Percentiles rank a stretch among this genome's conserved stretches.
Conservation (phyloP, 2,888 invertebrate species). For the Eupithecia dodoneata region DNA sequence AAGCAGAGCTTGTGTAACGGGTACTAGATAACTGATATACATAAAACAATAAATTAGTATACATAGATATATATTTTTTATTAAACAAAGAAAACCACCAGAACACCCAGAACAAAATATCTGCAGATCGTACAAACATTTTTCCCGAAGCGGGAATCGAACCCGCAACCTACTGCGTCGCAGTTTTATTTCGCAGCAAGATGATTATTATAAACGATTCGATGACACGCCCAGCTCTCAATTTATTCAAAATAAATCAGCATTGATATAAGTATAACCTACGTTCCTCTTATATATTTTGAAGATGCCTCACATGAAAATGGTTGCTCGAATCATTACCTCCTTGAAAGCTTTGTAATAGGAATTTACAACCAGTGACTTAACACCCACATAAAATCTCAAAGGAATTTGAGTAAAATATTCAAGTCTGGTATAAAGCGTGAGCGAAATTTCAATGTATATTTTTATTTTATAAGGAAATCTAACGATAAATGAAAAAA, state of each 20-base stretch:
- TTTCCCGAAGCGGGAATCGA: too few relatives aligned
- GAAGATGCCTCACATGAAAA: constrained; percentile 4
- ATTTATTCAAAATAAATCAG: background rate
- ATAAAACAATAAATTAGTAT: too few relatives aligned
- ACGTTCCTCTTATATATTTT: constrained; percentile 12
- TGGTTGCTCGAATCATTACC: constrained; percentile 15
- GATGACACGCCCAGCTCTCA: background rate
- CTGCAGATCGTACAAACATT: too few relatives aligned
- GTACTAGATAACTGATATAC: too few relatives aligned
- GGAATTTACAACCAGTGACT: constrained; percentile 14
- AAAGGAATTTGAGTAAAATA: constrained; percentile 37
- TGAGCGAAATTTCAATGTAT: background rate
- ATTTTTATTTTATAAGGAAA: constrained; percentile 1
- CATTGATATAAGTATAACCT: background rate
- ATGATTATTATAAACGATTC: background rate
- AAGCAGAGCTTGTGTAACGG: too few relatives aligned
- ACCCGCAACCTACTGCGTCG: too few relatives aligned
- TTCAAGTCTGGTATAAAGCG: constrained; percentile 37
- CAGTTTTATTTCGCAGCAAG: background rate
- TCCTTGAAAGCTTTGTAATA: constrained; percentile 16
- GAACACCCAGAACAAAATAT: too few relatives aligned
- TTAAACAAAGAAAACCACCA: too few relatives aligned
- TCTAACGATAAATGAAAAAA: background rate
- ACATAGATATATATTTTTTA: too few relatives aligned
- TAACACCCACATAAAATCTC: constrained; percentile 17